Conservation (phyloP, 2,888 invertebrate genomes). For the Torymus auratus region DNA sequence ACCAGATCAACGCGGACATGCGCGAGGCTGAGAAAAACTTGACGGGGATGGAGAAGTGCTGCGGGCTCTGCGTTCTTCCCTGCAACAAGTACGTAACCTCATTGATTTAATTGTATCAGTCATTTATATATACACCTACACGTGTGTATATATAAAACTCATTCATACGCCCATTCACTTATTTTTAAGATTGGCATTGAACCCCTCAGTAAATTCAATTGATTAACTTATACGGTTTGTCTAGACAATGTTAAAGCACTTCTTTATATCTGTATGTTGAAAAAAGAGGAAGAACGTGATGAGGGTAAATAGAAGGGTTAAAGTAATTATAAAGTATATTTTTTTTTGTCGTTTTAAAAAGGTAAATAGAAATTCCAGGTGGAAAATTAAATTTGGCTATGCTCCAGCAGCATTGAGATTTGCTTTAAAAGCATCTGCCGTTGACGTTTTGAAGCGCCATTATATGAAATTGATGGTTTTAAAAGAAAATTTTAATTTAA, state of each 20-base stretch:
- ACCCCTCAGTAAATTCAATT: not conserved
- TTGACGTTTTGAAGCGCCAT: not conserved
- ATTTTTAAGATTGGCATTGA: no score
- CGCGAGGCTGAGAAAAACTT: constrained; percentile 99
- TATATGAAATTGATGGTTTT: not conserved
- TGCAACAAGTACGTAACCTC: constrained; percentile 93
- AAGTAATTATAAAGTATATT: not conserved
- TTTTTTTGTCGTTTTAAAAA: not conserved
- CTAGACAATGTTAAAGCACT: no score
- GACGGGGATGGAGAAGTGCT: constrained; percentile 99
- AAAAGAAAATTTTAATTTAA: constrained; percentile 1
- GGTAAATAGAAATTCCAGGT: constrained; percentile 26
- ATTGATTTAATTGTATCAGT: not conserved
- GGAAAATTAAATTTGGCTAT: constrained; percentile 33
- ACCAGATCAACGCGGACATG: constrained; percentile 99
- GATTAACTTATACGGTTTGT: no score
- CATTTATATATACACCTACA: no score
- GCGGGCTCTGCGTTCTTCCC: constrained; percentile 98
- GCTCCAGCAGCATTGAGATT: constrained; percentile 13
- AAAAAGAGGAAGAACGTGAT: no score
- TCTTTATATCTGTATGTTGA: no score
- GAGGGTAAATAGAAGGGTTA: no score
- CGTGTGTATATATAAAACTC: no score
- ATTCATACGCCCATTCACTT: not conserved
- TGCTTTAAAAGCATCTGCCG: not conserved